These are phyloP conservation scores for Oxygymnocypris stewartii DNA, from an alignment of 2,113 vertebrate species.

Conservation along the genomic window DNA sequence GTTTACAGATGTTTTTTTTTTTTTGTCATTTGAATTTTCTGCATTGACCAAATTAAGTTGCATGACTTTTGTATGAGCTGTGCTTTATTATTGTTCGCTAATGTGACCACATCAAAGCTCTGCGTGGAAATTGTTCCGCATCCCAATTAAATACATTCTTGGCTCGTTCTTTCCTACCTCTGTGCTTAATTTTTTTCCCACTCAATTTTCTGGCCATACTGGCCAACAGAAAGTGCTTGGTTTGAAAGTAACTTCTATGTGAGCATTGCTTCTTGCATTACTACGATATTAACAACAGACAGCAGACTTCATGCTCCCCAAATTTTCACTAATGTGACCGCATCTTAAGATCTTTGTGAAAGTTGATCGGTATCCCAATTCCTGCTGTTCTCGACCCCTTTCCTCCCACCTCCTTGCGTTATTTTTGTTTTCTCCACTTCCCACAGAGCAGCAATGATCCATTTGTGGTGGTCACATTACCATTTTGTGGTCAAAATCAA, in stretches of 20 bases:
- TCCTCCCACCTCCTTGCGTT: conserved; percentile 33
- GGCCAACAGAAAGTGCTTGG: too few species aligned
- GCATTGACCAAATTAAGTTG: too few species aligned
- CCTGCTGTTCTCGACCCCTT: neutral
- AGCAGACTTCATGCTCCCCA: neutral
- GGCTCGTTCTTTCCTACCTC: conserved; percentile 18
- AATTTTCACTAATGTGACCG: too few species aligned
- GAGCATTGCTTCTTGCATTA: neutral
- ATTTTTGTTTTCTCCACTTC: conserved; percentile 49
- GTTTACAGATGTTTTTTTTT: neutral
- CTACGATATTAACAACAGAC: neutral
- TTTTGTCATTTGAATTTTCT: neutral
- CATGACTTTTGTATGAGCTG: too few species aligned
- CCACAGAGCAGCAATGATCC: conserved; percentile 33
- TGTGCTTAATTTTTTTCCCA: conserved; percentile 46
- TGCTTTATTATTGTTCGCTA: too few species aligned
- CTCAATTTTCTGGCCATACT: neutral
- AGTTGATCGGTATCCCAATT: too few species aligned
- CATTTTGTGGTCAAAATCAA: neutral
- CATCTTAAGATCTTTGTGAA: too few species aligned
- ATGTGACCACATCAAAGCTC: neutral
- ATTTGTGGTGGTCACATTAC: conserved; percentile 1
- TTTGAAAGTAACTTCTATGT: neutral
- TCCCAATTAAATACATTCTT: neutral
- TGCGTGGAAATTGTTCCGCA: neutral